Evolutionary conservation across 1,140 invertebrate species (phyloP), one percentile per base, ranked within the genome.

Genomic region (Ceratoteleas bidentatus): DNA sequence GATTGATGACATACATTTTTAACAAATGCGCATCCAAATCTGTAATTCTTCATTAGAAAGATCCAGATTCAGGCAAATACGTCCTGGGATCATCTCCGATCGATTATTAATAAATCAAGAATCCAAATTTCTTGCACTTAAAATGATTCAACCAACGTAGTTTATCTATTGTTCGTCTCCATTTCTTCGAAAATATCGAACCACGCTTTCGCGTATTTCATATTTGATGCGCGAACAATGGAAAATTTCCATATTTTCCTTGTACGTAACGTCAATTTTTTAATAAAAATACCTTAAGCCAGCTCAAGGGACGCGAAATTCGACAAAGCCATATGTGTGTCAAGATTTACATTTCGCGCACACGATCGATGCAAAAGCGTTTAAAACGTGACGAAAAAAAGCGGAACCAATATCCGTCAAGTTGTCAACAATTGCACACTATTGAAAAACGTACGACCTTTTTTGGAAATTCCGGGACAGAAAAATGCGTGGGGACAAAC

Each of bases 311-410:
- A 74, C 11, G 24, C 34, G 38, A 74, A 58, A 65, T 58, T 60
- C 54, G 24, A 66, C 72, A 60, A 66, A 66, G 49, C 16, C 33
- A 56, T 76, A 68, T 62, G 33, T 68, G 40, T 68, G 64, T 76
- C 73, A 76, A 76, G 64, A 76, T 76, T 76, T 76, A 68, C 73
- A 76, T 76, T 76, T 76, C 47, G 38, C 24, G n/a, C 45, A 49
- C 57, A 45, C 43, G 24, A 16, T 45, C 57, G 43, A 36, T 13
- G 47, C 14, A 53, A 60, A 70, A 65, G 65, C 60, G 13, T 58
- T 58, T 65, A 52, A 57, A 68, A 70, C 34, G 24, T 6, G 50
- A 15, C 5, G n/a, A 38, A 75, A 50, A 70, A 65, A 64, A 52
- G 9, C 33, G 58, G 45, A 70, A 58, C 66, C 75, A 78, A 78